Conservation (phyloP, 2,113 vertebrate species). For the Channa maculata region DNA sequence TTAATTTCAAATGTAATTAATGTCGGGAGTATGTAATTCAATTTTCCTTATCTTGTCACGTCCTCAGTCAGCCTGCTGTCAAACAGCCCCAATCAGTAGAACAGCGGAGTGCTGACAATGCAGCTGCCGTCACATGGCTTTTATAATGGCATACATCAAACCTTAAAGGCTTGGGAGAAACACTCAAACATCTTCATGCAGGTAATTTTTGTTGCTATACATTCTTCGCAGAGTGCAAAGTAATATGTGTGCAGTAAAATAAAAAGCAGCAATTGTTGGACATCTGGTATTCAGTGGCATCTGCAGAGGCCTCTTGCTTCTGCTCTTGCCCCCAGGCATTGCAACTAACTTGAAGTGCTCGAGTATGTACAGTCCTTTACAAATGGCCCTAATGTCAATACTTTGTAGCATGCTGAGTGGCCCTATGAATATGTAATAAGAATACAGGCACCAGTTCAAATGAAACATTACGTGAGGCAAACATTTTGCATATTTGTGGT, state of each 20-base stretch:
- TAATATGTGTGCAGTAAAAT: slow-evolving; percentile 65
- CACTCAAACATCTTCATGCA: slow-evolving; percentile 70
- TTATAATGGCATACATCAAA: slow-evolving; percentile 81
- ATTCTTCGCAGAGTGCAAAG: slow-evolving; percentile 59
- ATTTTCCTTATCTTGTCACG: slow-evolving; percentile 74
- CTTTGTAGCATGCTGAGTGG: slow-evolving; percentile 57
- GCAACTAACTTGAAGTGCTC: slow-evolving; percentile 62
- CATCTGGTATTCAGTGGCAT: slow-evolving; percentile 47
- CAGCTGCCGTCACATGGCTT: slow-evolving; percentile 70
- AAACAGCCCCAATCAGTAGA: slow-evolving; percentile 54
- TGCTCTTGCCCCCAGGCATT: slow-evolving; percentile 56
- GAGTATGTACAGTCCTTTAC: slow-evolving; percentile 48
- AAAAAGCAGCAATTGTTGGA: slow-evolving; percentile 53
- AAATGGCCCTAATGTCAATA: slow-evolving; percentile 62
- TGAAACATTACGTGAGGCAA: slow-evolving; percentile 27
- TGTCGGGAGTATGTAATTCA: slow-evolving; percentile 59
- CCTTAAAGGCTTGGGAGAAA: slow-evolving; percentile 77
- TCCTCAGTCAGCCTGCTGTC: slow-evolving; percentile 51
- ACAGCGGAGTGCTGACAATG: slow-evolving; percentile 74
- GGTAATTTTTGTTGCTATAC: slow-evolving; percentile 75
- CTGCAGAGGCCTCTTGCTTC: slow-evolving; percentile 54
- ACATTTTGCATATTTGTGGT: slow-evolving; percentile 24
- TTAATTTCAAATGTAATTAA: slow-evolving; percentile 69
- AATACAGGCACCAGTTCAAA: slow-evolving; percentile 35
- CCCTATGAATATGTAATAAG: slow-evolving; percentile 62